Evolutionary conservation across 2,888 invertebrate genomes (phyloP).

Genomic region (Orthonevra nobilis): DNA sequence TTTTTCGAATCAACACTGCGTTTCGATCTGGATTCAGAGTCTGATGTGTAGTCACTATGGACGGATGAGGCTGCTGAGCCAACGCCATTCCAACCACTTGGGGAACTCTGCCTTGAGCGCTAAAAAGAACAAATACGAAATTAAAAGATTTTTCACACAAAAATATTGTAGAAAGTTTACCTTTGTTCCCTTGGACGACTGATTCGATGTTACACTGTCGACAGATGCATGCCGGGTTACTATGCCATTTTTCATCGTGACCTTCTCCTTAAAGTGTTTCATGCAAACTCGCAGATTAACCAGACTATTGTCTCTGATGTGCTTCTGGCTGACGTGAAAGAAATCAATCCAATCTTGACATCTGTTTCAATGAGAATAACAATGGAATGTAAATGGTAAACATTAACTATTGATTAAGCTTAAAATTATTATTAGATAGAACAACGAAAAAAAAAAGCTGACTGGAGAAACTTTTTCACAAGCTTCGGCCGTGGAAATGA

Average conservation of each 20-base stretch:
- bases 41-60: constrained; percentile 59
- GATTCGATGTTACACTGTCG: constrained; percentile 48
- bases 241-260: constrained; percentile 68
- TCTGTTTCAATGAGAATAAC: constrained; percentile 67
- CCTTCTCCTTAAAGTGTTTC: constrained; percentile 75
- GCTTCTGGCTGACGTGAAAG: constrained; percentile 74
- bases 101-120: constrained; percentile 59
- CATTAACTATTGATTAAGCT: constrained; percentile 10
- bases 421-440: neutral
- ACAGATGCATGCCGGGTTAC: constrained; percentile 49
- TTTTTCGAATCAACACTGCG: constrained; percentile 31
- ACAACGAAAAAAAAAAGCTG: constrained; percentile 3
- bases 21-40: constrained; percentile 54
- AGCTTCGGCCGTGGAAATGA: too few relatives aligned
- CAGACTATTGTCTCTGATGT: constrained; percentile 61
- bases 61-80: constrained; percentile 52
- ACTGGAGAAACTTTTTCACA: neutral
- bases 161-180: constrained; percentile 18
- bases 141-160: neutral
- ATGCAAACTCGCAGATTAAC: constrained; percentile 75
- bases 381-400: neutral
- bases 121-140: neutral
- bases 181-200: constrained; percentile 51
- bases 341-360: constrained; percentile 76
- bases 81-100: constrained; percentile 39